Base-by-base conservation (phyloP, 2,888 invertebrate genomes). In the Papilio demoleus region DNA sequence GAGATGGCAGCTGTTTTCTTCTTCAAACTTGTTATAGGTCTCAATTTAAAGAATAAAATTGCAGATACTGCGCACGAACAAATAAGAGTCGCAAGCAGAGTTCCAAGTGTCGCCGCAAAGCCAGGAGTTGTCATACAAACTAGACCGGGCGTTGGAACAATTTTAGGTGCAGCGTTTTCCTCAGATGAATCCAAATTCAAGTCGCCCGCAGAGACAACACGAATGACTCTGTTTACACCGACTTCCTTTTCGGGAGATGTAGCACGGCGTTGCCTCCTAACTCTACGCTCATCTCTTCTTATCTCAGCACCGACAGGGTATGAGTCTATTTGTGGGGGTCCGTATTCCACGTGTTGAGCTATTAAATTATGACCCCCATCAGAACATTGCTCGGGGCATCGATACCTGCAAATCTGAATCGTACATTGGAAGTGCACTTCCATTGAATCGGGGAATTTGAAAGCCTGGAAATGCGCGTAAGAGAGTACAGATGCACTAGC, bases 101-200 rank as follows among this genome's bases (percentile, higher is more conserved):
- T 94, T 63, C 97, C 95, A 34, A 98, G 93, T 34, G 97, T 97
- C 38, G 97, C 96, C 45, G 97, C 96, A 81, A 98, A 98, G 12
- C 98, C 97, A n/a, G 97, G 96, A 4, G 97, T 97, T 0, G 98
- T 97, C 97, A 98, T 97, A 87, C 98, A 98, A 73, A 98, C 97
- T 71, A 97, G 91, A 3, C 95, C 94, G 3, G 97, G 96, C 0
- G 97, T 94, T 14, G 94, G 93, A 58, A 94, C 90, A 4, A 94
- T 93, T 72, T 92, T 92, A 40, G 94, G 93, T 50, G 94, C 92
- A 31, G 82, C 70, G 60, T 86, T 91, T 71, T 96, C 96, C 75
- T 97, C 97, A 65, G 97, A 92, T 34, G 96, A 90, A 85, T 98
- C 98, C 68, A 97, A 96, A 70, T 92, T 92, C 68, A 98, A 92